Percentiles rank a stretch among this genome's conserved stretches.
These are phyloP conservation scores for Ommatoiulus sabulosus DNA, from an alignment of 2,888 invertebrate genomes.

Conservation along the genomic window DNA sequence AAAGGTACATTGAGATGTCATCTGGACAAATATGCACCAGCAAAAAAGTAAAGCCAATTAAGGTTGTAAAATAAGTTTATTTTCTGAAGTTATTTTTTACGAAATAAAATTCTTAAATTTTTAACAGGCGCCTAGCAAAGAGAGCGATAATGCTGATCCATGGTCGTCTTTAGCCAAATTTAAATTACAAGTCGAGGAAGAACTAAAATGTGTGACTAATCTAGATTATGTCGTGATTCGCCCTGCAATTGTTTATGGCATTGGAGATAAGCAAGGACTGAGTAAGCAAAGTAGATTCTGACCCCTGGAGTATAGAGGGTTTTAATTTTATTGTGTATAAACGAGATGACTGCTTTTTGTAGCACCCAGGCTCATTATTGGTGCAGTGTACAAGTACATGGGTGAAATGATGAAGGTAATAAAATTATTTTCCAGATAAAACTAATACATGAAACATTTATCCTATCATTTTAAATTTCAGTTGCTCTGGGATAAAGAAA, in stretches of 20 bases:
- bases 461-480: conserved; percentile 59
- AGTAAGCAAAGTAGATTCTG: conserved; percentile 72
- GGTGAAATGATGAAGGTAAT: conserved; percentile 85
- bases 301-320: neutral
- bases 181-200: conserved; percentile 85
- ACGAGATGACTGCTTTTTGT: conserved; percentile 62
- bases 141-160: conserved; percentile 81
- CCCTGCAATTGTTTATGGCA: conserved; percentile 87
- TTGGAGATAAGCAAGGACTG: conserved; percentile 84
- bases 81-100: neutral
- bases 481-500: conserved; percentile 85
- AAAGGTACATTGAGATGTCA: conserved; percentile 84
- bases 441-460: neutral
- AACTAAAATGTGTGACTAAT: conserved; percentile 76
- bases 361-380: conserved; percentile 88
- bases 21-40: conserved; percentile 84
- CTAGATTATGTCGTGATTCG: conserved; percentile 83
- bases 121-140: conserved; percentile 76
- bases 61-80: neutral
- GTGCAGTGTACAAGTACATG: conserved; percentile 87
- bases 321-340: neutral
- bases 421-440: neutral
- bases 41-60: conserved; percentile 64
- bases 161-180: conserved; percentile 88
- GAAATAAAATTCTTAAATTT: neutral